Base-by-base conservation (phyloP, 2,888 invertebrate species). In the Heteromyza rotundicornis region DNA sequence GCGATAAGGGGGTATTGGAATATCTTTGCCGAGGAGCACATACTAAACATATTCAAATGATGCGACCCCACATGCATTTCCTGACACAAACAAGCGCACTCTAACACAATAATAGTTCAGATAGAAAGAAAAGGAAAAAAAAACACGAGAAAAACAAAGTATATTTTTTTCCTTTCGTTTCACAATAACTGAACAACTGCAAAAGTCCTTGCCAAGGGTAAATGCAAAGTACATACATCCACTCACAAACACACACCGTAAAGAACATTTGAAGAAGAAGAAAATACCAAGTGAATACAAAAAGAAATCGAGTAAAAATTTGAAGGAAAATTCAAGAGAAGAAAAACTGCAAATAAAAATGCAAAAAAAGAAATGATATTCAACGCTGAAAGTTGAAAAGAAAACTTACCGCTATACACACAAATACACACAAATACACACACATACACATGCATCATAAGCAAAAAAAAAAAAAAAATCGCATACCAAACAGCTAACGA, bases 141-240 rank as follows among this genome's bases (percentile, higher is more conserved):
- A 71, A 73, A 72, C 72, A 62, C 72, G 71, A 77, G 70, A 70
- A 78, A 77, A 75, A 70, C 73, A 75, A 78, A 76, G 70, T 77
- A 77, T 56, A 22, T 19, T 49, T 2, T 49, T 49, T 49, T 17
- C 55, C 10, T n/a, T 44, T 57, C 47, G 8, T 56, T 54, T 56
- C 49, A 53, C 36, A 51, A 51, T 47, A 61, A 40, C 47, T 35
- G 58, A 19, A 54, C 51, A 44, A 59, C 64, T 61, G 35, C 54
- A 69, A 70, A 76, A 78, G 76, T 77, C 76, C 76, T 79, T 77
- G 77, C 77, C 76, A 77, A 79, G 76, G 76, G 76, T 77, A 79
- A 77, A 78, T 78, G 76, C 78, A 78, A 78, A 78, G 75, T 14
- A 47, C 47, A 20, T 7, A 5, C 20, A 20, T 20, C 19, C 20